phyloP scores from a whole-genome alignment of 2,113 vertebrate species.

The Cyanistes caeruleus region DNA sequence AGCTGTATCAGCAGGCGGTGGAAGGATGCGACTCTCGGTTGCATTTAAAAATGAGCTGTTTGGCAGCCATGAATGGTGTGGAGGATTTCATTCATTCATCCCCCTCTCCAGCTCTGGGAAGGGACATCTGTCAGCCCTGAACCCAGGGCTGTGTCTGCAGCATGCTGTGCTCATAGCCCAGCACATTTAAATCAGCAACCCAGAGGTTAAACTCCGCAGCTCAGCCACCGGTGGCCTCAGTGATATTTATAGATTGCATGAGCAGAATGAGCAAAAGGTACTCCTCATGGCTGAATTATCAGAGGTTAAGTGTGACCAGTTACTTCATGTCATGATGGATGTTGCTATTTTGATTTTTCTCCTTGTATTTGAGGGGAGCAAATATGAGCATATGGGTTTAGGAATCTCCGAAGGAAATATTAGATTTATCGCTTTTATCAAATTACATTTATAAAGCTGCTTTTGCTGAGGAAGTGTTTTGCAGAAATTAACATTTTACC shows the following conservation, averaged over 20 bases:
- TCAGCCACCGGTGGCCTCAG: not conserved
- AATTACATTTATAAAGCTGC: not conserved
- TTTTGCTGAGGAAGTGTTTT: not conserved
- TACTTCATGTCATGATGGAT: not conserved
- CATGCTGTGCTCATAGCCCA: slow-evolving; percentile 5
- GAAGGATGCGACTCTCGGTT: not conserved
- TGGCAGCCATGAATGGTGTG: not conserved
- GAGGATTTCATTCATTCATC: slow-evolving; percentile 37
- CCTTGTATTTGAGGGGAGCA: not conserved
- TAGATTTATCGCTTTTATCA: not conserved
- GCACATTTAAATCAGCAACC: not conserved
- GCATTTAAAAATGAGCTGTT: not conserved
- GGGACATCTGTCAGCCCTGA: slow-evolving; percentile 51
- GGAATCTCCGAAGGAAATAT: not conserved
- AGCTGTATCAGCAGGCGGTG: slow-evolving; percentile 13
- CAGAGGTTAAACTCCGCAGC: slow-evolving; percentile 12
- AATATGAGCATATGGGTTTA: not conserved
- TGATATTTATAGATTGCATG: slow-evolving; percentile 46
- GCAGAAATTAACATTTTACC: not conserved
- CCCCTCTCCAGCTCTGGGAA: not conserved
- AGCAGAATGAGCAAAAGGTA: not conserved
- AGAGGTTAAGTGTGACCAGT: not conserved
- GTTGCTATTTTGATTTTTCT: not conserved
- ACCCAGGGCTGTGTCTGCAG: not conserved
- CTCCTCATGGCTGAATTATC: not conserved